phyloP scores from a whole-genome alignment of 1,140 invertebrate species.

The Hypsibius dujardini region DNA sequence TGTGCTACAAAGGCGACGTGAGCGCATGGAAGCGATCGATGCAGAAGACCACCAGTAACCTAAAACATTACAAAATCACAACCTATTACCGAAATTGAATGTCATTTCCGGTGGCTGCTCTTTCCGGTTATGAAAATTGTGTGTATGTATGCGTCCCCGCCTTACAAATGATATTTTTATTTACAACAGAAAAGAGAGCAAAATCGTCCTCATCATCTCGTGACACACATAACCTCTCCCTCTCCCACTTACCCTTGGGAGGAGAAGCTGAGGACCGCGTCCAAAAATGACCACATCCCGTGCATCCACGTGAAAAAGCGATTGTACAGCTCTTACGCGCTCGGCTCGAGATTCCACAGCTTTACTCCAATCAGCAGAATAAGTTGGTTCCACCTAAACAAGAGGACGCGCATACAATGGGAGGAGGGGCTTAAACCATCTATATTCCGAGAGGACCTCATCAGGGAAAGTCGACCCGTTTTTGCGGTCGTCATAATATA shows the following conservation, averaged over 20 bases:
- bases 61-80: not conserved
- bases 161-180: too few species aligned
- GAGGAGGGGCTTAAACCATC: too few species aligned
- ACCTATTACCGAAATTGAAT: not conserved
- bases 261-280: slow-evolving; percentile 11
- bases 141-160: too few species aligned
- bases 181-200: too few species aligned
- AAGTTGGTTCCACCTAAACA: slow-evolving; percentile 9
- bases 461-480: too few species aligned
- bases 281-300: not conserved
- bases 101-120: too few species aligned
- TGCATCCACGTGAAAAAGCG: not conserved
- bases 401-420: too few species aligned
- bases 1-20: not conserved
- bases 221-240: too few species aligned
- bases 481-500: too few species aligned
- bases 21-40: slow-evolving; percentile 3
- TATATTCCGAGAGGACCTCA: too few species aligned
- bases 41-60: slow-evolving; percentile 10
- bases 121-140: too few species aligned
- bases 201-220: too few species aligned
- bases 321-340: not conserved
- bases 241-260: slow-evolving; percentile 2
- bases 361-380: not conserved
- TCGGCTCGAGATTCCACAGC: not conserved